Conservation (phyloP, 23 tunicate genomes). For the Diplosoma virens region DNA sequence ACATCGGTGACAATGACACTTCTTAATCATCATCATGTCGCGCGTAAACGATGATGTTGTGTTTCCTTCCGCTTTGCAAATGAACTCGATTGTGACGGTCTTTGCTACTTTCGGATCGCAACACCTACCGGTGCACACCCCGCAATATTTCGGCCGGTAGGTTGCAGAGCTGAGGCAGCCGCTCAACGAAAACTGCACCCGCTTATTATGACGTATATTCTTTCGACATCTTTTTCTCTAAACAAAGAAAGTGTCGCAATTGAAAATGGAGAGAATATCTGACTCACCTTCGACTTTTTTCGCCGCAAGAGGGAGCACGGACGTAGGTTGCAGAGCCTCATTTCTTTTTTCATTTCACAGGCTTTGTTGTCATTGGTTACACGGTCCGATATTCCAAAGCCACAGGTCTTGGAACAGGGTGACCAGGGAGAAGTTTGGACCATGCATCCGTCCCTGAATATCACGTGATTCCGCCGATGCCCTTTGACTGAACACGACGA, state of each 20-base stretch:
- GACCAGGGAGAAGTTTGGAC: constrained; percentile 90
- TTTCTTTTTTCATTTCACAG: constrained; percentile 63
- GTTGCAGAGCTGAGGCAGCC: constrained; percentile 64
- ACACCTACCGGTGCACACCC: constrained; percentile 62
- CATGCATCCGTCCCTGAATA: constrained; percentile 72
- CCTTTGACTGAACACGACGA: constrained; percentile 31
- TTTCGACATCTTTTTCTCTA: constrained; percentile 63
- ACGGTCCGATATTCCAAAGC: constrained; percentile 80
- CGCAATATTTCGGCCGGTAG: constrained; percentile 83
- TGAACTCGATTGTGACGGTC: constrained; percentile 53
- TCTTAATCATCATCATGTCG: constrained; percentile 65
- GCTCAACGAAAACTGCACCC: constrained; percentile 61
- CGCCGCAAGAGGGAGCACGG: constrained; percentile 40
- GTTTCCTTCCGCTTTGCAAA: constrained; percentile 26
- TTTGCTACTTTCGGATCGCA: constrained; percentile 60
- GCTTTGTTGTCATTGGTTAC: constrained; percentile 79
- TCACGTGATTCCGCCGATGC: constrained; percentile 20
- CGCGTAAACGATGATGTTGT: constrained; percentile 28
- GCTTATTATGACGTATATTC: constrained; percentile 40
- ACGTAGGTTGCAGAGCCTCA: constrained; percentile 70
- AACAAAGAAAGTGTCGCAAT: background rate
- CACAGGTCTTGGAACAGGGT: constrained; percentile 90
- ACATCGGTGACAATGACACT: constrained; percentile 52
- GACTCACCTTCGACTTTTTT: constrained; percentile 22
- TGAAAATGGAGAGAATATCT: background rate